Percentiles rank a stretch among this genome's conserved stretches.
phyloP scores from a whole-genome alignment of 2,113 vertebrate species.

The Corapipo altera region DNA sequence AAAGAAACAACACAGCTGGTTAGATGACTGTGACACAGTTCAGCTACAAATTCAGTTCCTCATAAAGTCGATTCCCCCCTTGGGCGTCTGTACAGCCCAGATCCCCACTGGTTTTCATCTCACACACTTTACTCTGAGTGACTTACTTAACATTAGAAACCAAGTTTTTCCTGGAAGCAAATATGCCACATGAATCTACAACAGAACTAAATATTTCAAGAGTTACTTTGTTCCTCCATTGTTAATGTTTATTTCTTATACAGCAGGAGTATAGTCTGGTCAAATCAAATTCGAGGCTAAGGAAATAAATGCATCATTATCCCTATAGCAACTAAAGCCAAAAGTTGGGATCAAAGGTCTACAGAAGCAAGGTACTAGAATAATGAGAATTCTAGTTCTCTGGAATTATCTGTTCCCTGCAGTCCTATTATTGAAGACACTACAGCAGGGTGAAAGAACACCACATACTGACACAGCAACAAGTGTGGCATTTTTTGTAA shows the following conservation, averaged over 20 bases:
- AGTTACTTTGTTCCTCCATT: background rate
- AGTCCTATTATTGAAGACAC: background rate
- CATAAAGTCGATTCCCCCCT: background rate
- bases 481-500: background rate
- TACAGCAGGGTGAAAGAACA: background rate
- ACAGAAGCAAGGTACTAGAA: background rate
- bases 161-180: background rate
- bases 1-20: slow-evolving; percentile 23
- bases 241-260: background rate
- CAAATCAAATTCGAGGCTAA: background rate
- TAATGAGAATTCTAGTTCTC: background rate
- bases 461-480: background rate
- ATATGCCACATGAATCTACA: background rate
- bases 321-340: background rate
- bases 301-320: background rate
- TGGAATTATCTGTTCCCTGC: background rate
- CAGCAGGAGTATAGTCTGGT: background rate
- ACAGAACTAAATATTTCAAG: background rate
- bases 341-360: background rate
- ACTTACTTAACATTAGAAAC: background rate
- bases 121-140: background rate
- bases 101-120: background rate
- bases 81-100: background rate
- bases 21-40: background rate
- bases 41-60: background rate